Conservation (phyloP, 2,113 vertebrate species). For the Xiphias gladius region DNA sequence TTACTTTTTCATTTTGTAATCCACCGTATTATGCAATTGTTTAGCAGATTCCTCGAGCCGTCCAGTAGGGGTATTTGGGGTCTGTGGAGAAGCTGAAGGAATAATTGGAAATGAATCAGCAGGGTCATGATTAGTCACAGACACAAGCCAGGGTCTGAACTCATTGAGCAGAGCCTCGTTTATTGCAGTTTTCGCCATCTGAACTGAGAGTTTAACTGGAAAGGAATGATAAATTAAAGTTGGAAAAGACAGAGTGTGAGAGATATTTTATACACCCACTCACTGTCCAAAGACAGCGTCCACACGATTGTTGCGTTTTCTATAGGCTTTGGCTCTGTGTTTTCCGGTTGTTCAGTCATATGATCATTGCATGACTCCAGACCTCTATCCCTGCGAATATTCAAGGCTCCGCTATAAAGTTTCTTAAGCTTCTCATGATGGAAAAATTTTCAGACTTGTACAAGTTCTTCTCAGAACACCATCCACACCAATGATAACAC, state of each 20-base stretch:
- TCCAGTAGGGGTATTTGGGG: slow-evolving; percentile 31
- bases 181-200: slow-evolving; percentile 29
- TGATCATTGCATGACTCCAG: not conserved
- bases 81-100: slow-evolving; percentile 61
- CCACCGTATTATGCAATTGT: slow-evolving; percentile 47
- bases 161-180: slow-evolving; percentile 24
- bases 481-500: not conserved
- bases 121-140: slow-evolving; percentile 56
- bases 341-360: not conserved
- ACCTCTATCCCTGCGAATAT: not conserved
- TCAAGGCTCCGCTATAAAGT: not conserved
- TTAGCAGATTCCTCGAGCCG: slow-evolving; percentile 31
- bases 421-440: not conserved
- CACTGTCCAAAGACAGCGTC: not conserved
- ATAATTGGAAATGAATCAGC: slow-evolving; percentile 51
- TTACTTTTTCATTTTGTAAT: slow-evolving; percentile 44
- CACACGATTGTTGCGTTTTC: not conserved
- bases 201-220: slow-evolving; percentile 28
- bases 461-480: not conserved
- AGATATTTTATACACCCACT: slow-evolving; percentile 17
- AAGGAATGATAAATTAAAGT: slow-evolving; percentile 37
- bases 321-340: not conserved
- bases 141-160: slow-evolving; percentile 50
- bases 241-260: slow-evolving; percentile 10
- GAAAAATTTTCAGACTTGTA: not conserved